These are phyloP conservation scores for Chydorus sphaericus DNA, from an alignment of 2,888 invertebrate genomes.

Conservation along the genomic window DNA sequence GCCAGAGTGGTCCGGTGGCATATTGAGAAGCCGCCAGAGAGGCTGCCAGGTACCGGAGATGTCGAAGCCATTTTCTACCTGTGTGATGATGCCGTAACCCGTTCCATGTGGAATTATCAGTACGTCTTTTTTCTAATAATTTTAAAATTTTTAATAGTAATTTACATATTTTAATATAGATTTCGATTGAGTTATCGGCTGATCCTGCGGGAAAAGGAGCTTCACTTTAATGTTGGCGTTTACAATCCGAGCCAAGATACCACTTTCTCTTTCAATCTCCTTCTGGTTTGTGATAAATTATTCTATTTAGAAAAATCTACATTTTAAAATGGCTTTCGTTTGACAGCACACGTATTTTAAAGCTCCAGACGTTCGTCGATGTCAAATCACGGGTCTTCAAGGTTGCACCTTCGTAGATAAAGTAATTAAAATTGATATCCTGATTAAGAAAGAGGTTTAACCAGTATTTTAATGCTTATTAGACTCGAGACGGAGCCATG, in stretches of 20 bases:
- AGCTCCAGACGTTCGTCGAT: conserved; percentile 81
- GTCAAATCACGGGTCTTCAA: conserved; percentile 82
- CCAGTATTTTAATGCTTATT: conserved; percentile 12
- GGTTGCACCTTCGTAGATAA: conserved; percentile 81
- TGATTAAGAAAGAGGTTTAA: too few relatives aligned
- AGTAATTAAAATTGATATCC: too few relatives aligned
- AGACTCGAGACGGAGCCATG: conserved; percentile 69
- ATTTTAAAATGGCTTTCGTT: too few relatives aligned
- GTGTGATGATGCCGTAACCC: conserved; percentile 81
- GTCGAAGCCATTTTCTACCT: conserved; percentile 82
- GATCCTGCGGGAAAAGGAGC: conserved; percentile 75
- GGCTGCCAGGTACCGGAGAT: conserved; percentile 76
- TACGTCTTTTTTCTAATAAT: conserved; percentile 42
- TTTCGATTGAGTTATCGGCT: conserved; percentile 85
- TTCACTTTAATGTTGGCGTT: conserved; percentile 84
- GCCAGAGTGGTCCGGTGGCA: conserved; percentile 85
- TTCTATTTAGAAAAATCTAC: too few relatives aligned
- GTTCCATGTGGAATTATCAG: conserved; percentile 89
- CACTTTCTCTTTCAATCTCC: conserved; percentile 78
- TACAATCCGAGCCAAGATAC: conserved; percentile 86
- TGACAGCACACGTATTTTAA: conserved; percentile 93
- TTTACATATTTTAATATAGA: conserved; percentile 32
- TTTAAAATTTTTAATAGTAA: neutral
- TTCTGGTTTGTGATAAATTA: too few relatives aligned
- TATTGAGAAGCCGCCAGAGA: conserved; percentile 72